A percentile compares a stretch with the other conserved stretches of the same genome.
Evolutionary conservation across 2,797 vertebrate species (phyloP).

Genomic region (Anolis apletophallus): DNA sequence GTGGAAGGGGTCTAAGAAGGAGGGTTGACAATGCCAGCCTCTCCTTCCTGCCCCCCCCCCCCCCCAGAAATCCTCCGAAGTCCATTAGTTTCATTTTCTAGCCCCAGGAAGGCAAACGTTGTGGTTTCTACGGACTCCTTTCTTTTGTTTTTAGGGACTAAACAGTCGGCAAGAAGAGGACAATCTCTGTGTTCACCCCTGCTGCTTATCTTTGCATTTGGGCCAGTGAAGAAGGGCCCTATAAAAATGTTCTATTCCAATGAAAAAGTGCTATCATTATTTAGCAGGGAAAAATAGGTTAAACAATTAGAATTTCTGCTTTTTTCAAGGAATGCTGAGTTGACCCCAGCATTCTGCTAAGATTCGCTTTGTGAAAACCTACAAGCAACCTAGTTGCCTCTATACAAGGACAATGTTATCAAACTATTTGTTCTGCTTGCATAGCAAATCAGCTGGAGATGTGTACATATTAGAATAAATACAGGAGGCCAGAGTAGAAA

Average conservation of each 20-base stretch:
- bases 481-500: not conserved
- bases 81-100: no score
- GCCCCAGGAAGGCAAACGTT: no score
- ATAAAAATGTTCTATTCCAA: not conserved
- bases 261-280: not conserved
- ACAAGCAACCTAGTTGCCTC: not conserved
- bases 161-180: no score
- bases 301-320: not conserved
- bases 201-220: no score
- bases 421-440: not conserved
- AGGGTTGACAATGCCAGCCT: no score
- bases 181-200: no score
- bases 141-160: no score
- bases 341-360: not conserved
- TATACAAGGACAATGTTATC: not conserved
- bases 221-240: no score
- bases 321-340: not conserved
- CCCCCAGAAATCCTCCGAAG: no score
- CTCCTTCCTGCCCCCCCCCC: no score
- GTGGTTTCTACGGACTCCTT: no score
- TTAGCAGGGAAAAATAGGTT: not conserved
- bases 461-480: conserved; percentile 5
- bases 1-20: no score
- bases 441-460: conserved; percentile 16
- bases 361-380: not conserved